Evolutionary conservation across 2,113 vertebrate species (phyloP), one percentile per base, ranked within the genome.

Genomic region (Epinephelus lanceolatus): DNA sequence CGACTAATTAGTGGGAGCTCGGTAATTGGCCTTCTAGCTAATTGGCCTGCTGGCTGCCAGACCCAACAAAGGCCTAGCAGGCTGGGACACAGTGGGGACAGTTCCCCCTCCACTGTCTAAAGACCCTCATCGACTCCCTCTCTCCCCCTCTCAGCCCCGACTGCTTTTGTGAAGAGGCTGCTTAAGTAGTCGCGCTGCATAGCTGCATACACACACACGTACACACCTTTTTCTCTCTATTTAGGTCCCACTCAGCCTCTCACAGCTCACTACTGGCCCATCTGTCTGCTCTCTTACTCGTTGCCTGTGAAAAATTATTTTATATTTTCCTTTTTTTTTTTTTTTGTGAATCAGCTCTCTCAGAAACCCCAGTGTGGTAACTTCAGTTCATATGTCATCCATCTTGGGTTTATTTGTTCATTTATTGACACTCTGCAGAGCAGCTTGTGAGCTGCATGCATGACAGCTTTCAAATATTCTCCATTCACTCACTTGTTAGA

Each of bases 11-110:
- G 89, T 62, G 42, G 86, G 88, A 90, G 89, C 89, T 89, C 84
- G 81, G 89, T 93, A 94, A 95, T 95, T 95, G 93, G 90, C 90
- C 91, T 85, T 79, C 91, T 88, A 80, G 85, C 93, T 96, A 96
- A 95, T 94, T 95, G 94, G 94, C 88, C 90, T 74, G 80, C 92
- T 85, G 88, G 92, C 93, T 93, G 90, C 91, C 88, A 88, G 91
- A 85, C 83, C 88, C 87, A 92, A 95, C 92, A 95, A 94, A 92
- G 80, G 87, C 78, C 60, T 76, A 78, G 83, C 75, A 71, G 84
- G 71, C 76, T 69, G 82, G 85, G 85, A 88, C 91, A 91, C 88
- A 91, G 89, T 83, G 85, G 88, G 91, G 88, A 87, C 83, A 73
- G 89, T 87, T 92, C 91, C 78, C 33, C 84, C 84, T 89, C 61